These are phyloP conservation scores for Drosophila paramelanica DNA, from an alignment of 2,888 invertebrate genomes.

Conservation along the genomic window DNA sequence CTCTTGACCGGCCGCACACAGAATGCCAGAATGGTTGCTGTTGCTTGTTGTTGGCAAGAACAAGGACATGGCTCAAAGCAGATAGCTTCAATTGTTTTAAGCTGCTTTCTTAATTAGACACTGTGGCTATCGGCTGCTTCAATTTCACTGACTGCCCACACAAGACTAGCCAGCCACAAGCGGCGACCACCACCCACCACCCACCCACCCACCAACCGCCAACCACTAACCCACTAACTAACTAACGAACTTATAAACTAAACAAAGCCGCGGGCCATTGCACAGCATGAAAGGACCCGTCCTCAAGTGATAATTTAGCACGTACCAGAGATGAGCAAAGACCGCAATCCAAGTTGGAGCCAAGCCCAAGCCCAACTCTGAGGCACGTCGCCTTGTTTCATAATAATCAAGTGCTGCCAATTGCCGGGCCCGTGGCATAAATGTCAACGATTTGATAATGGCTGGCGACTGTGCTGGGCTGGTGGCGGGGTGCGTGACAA, in stretches of 20 bases:
- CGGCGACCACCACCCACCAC: background rate
- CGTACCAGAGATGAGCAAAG: conserved; percentile 48
- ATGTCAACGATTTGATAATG: conserved; percentile 80
- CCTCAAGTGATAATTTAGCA: conserved; percentile 68
- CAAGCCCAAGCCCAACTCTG: conserved; percentile 3
- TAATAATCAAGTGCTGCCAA: conserved; percentile 74
- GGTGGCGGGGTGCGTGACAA: conserved; percentile 56
- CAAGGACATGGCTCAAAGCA: conserved; percentile 50
- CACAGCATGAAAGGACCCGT: conserved; percentile 33
- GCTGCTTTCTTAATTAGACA: conserved; percentile 70
- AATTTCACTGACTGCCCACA: conserved; percentile 39
- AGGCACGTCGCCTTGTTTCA: conserved; percentile 70
- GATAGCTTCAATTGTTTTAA: conserved; percentile 72
- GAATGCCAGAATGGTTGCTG: conserved; percentile 10
- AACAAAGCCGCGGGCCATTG: conserved; percentile 67
- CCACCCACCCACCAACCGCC: conserved; percentile 55
- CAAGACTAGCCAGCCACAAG: conserved; percentile 4
- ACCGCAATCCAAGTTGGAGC: conserved; percentile 1
- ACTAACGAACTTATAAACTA: conserved; percentile 74
- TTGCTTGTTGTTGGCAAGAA: conserved; percentile 18
- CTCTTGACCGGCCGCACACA: conserved; percentile 45
- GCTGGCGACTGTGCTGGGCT: background rate
- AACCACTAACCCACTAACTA: conserved; percentile 51
- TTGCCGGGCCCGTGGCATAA: conserved; percentile 70
- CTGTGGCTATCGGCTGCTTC: conserved; percentile 55